Percentiles rank a stretch among this genome's conserved stretches.
Evolutionary conservation across 2,113 vertebrate species (phyloP).

Genomic region (Anguilla rostrata): DNA sequence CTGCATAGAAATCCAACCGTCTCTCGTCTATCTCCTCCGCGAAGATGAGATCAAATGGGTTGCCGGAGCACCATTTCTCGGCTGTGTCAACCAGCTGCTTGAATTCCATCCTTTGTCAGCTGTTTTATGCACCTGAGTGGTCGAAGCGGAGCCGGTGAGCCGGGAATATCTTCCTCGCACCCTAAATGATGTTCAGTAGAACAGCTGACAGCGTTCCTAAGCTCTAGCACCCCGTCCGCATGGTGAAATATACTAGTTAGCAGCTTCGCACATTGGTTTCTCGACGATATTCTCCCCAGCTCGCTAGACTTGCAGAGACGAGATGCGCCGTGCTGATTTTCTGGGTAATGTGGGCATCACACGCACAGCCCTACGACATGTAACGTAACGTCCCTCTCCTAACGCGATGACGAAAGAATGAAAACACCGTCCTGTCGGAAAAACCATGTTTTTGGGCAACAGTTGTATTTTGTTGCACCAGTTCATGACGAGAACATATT

Average conservation of each 20-base stretch:
- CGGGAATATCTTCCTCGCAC: slow-evolving; percentile 50
- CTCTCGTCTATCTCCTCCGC: slow-evolving; percentile 90
- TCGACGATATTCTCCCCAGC: slow-evolving; percentile 48
- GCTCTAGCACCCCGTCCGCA: slow-evolving; percentile 57
- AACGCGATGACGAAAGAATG: slow-evolving; percentile 66
- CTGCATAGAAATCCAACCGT: slow-evolving; percentile 95
- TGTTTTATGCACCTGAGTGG: slow-evolving; percentile 32
- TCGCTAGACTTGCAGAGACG: slow-evolving; percentile 54
- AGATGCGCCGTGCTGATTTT: slow-evolving; percentile 53
- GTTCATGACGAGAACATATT: neutral
- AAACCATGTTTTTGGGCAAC: slow-evolving; percentile 16
- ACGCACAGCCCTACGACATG: slow-evolving; percentile 40
- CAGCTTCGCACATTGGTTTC: slow-evolving; percentile 50
- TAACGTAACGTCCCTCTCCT: slow-evolving; percentile 44
- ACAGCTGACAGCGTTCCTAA: slow-evolving; percentile 60
- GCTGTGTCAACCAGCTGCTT: slow-evolving; percentile 93
- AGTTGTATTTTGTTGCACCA: neutral
- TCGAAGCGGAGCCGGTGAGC: slow-evolving; percentile 55
- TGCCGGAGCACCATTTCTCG: slow-evolving; percentile 92
- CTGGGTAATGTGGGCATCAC: slow-evolving; percentile 46
- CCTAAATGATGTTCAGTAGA: slow-evolving; percentile 61
- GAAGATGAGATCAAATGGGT: slow-evolving; percentile 94
- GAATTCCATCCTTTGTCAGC: slow-evolving; percentile 80
- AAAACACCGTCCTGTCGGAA: slow-evolving; percentile 47
- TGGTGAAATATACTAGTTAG: slow-evolving; percentile 43